phyloP scores from a whole-genome alignment of 1,140 invertebrate species.

The Hylaeus volcanicus region DNA sequence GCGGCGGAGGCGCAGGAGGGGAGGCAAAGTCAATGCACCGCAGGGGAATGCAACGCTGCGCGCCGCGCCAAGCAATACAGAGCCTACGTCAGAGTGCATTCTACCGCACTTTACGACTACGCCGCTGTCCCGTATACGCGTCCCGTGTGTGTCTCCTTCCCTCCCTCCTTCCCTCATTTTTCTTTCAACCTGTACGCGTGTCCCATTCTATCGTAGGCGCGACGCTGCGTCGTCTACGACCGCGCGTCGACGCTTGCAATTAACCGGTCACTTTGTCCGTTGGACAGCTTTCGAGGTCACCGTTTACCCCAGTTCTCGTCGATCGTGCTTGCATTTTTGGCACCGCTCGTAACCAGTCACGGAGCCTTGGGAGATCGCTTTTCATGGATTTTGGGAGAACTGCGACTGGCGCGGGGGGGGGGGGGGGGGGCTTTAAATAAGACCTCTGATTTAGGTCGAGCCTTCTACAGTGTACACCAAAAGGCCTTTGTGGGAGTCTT shows the following conservation, averaged over 20 bases:
- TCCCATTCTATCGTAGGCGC: conserved; percentile 1
- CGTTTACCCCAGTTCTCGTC: conserved; percentile 4
- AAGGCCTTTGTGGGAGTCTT: too few species aligned
- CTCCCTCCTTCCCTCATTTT: background rate
- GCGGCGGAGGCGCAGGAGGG: conserved; percentile 56
- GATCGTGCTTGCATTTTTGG: too few species aligned
- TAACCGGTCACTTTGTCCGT: background rate
- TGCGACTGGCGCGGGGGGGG: too few species aligned
- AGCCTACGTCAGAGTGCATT: conserved; percentile 75
- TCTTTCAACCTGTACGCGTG: background rate
- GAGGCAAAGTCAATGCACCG: conserved; percentile 77
- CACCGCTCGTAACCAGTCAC: too few species aligned
- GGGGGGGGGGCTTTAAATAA: too few species aligned
- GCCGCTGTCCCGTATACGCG: conserved; percentile 32
- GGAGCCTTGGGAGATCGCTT: too few species aligned
- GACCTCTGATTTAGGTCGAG: too few species aligned
- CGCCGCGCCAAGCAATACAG: conserved; percentile 71
- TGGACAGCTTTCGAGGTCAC: background rate
- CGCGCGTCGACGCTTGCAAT: background rate
- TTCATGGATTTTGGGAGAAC: too few species aligned
- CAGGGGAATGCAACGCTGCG: conserved; percentile 76
- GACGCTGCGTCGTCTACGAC: background rate
- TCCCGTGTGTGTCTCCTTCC: background rate
- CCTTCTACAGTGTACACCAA: too few species aligned
- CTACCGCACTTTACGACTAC: conserved; percentile 68